Evolutionary conservation across 2,888 invertebrate species (phyloP).

Genomic region (Synanthedon myopaeformis): DNA sequence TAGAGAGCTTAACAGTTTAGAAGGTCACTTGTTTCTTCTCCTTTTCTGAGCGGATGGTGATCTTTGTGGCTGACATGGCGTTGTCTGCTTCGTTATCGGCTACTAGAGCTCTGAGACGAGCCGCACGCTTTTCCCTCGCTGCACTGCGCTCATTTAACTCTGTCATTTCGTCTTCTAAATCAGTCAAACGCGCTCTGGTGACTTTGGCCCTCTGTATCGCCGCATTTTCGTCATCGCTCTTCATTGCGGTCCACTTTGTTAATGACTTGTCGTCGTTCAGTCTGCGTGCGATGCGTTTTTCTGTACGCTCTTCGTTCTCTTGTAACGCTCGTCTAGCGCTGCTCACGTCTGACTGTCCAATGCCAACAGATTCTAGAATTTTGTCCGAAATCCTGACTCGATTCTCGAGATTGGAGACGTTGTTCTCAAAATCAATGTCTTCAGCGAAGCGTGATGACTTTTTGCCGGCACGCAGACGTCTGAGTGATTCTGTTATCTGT

Average conservation of each 20-base stretch:
- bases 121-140: conserved; percentile 77
- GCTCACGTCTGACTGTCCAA: conserved; percentile 67
- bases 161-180: conserved; percentile 82
- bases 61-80: conserved; percentile 38
- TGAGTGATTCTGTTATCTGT: conserved; percentile 72
- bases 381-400: conserved; percentile 74
- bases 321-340: conserved; percentile 58
- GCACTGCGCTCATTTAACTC: conserved; percentile 77
- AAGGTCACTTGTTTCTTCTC: conserved; percentile 66
- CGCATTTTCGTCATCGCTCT: conserved; percentile 59
- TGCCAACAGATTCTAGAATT: conserved; percentile 73
- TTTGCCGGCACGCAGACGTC: conserved; percentile 72
- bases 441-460: conserved; percentile 71
- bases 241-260: conserved; percentile 77
- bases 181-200: conserved; percentile 75
- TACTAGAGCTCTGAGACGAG: conserved; percentile 76
- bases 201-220: conserved; percentile 76
- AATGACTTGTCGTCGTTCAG: conserved; percentile 51
- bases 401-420: conserved; percentile 68
- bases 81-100: conserved; percentile 69
- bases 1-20: conserved; percentile 20
- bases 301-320: conserved; percentile 60
- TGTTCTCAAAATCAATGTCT: conserved; percentile 74
- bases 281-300: conserved; percentile 56
- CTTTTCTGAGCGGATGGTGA: conserved; percentile 50